phyloP scores from a whole-genome alignment of 2,113 vertebrate genomes.

The Argyrosomus japonicus region DNA sequence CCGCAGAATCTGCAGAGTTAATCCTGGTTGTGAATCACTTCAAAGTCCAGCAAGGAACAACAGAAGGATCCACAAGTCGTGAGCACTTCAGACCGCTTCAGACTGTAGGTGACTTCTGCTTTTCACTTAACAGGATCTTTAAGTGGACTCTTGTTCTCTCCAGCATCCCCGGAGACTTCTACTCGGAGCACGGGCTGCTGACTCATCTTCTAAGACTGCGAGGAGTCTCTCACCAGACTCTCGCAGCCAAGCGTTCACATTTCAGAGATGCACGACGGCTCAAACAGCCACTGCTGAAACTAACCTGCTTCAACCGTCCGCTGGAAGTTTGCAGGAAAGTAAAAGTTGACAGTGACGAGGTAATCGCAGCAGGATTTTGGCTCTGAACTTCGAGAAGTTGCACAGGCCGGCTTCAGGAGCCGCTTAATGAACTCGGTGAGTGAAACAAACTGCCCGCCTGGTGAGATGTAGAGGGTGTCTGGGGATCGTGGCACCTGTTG shows the following conservation, averaged over 20 bases:
- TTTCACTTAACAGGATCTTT: neutral
- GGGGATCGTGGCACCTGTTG: slow-evolving; percentile 6
- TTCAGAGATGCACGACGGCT: neutral
- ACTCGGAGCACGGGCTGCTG: neutral
- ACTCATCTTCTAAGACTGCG: neutral
- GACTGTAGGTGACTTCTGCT: neutral
- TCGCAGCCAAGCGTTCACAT: neutral
- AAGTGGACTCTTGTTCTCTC: neutral
- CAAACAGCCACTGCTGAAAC: neutral
- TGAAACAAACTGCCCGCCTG: neutral
- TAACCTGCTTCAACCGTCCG: neutral
- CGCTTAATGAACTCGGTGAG: neutral
- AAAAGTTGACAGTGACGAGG: neutral
- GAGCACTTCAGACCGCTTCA: too few species aligned
- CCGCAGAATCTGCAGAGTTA: neutral
- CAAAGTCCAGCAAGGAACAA: neutral
- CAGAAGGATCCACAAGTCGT: neutral
- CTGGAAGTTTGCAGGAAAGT: neutral
- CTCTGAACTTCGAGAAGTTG: neutral
- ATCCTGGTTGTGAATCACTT: neutral
- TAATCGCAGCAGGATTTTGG: neutral
- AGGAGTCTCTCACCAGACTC: neutral
- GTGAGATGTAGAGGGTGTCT: neutral
- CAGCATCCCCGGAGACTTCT: neutral
- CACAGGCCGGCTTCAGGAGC: neutral